Conservation (phyloP, 2,888 invertebrate species). For the Drosophila percnosoma region DNA sequence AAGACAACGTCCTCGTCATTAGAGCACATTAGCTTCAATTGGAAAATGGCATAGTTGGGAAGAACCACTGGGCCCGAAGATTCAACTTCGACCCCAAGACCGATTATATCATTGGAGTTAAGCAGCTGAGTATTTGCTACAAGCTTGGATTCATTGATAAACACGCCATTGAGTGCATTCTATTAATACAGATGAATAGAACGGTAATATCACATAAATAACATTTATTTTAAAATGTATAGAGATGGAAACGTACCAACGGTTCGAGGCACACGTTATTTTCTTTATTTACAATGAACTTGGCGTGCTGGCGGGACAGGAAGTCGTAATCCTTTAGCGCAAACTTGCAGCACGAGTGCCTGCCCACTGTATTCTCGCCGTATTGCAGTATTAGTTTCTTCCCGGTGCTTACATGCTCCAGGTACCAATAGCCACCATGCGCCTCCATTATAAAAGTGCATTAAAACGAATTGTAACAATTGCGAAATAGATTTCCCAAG, state of each 20-base stretch:
- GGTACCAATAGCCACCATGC: conserved; percentile 42
- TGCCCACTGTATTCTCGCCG: conserved; percentile 75
- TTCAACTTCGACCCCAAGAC: conserved; percentile 68
- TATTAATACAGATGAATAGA: conserved; percentile 20
- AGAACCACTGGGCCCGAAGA: conserved; percentile 18
- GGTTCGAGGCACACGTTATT: conserved; percentile 59
- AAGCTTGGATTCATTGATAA: conserved; percentile 62
- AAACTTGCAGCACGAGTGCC: conserved; percentile 65
- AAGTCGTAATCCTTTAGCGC: conserved; percentile 52
- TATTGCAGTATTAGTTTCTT: conserved; percentile 32
- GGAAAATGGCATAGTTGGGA: conserved; percentile 66
- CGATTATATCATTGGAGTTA: conserved; percentile 61
- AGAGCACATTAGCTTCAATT: conserved; percentile 31
- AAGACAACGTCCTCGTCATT: conserved; percentile 19
- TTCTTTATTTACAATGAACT: conserved; percentile 58
- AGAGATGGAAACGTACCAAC: conserved; percentile 66
- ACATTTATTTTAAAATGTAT: neutral
- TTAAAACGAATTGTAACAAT: neutral
- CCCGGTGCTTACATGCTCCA: conserved; percentile 45
- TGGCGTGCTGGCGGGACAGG: conserved; percentile 78
- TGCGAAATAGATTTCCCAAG: neutral
- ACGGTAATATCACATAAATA: neutral
- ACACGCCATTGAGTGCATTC: conserved; percentile 81
- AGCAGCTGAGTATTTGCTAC: conserved; percentile 13
- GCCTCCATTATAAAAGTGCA: conserved; percentile 19